phyloP scores from a whole-genome alignment of 2,888 invertebrate genomes.

The Cheilosia vernalis region DNA sequence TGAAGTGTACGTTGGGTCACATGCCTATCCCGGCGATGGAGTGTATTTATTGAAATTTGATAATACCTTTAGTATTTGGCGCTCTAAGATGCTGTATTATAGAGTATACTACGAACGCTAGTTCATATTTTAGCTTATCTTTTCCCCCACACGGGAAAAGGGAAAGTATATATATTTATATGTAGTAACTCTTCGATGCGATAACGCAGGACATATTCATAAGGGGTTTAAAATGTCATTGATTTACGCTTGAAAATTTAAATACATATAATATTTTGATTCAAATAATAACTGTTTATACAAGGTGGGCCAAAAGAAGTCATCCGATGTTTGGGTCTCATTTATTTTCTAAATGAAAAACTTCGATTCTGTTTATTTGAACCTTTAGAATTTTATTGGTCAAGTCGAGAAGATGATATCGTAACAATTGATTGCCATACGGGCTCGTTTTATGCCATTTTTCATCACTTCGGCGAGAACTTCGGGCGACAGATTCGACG shows the following conservation, averaged over 20 bases:
- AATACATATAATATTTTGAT: constrained; percentile 25
- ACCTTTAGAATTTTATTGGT: no score
- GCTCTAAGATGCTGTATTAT: constrained; percentile 99
- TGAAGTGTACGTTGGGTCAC: constrained; percentile 98
- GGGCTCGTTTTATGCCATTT: no score
- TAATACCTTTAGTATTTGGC: constrained; percentile 99
- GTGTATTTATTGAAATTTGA: constrained; percentile 99
- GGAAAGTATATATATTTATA: constrained; percentile 14
- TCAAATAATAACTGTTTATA: constrained; percentile 53
- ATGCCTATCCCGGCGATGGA: constrained; percentile 98
- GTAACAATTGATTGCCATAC: no score
- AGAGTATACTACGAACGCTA: constrained; percentile 97
- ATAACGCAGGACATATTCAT: constrained; percentile 25
- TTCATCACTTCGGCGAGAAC: no score
- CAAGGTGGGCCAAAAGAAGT: no score
- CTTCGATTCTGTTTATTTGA: no score
- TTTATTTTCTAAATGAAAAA: no score
- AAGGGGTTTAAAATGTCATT: constrained; percentile 9
- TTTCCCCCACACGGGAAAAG: neutral
- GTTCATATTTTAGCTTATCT: constrained; percentile 12
- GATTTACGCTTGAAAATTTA: constrained; percentile 21
- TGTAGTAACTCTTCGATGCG: constrained; percentile 45
- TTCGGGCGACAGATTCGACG: no score
- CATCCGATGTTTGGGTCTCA: no score
- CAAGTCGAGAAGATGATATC: no score